Evolutionary conservation across 2,888 invertebrate species (phyloP).

Genomic region (Pristionchus arcanus): DNA sequence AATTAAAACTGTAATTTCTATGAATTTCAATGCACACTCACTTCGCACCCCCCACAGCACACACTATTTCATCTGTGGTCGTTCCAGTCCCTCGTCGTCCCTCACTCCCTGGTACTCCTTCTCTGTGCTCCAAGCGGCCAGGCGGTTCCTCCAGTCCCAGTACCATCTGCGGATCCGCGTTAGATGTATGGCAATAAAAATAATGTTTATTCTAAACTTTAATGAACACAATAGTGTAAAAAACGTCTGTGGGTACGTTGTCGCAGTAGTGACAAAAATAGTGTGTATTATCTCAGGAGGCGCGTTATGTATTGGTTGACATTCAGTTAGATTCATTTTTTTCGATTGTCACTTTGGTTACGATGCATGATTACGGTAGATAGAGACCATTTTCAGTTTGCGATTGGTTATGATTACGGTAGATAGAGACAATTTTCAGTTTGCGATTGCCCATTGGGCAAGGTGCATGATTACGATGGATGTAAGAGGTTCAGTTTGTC

Average conservation of each 20-base stretch:
- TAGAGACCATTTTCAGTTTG: background rate
- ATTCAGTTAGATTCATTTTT: too few species aligned
- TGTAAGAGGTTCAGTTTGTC: too few species aligned
- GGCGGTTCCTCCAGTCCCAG: conserved; percentile 6
- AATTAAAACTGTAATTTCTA: too few species aligned
- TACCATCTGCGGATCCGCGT: conserved; percentile 41
- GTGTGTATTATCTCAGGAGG: too few species aligned
- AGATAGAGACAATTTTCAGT: background rate
- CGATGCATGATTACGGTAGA: background rate
- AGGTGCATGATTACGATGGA: too few species aligned
- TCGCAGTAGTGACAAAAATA: too few species aligned
- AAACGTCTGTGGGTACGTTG: too few species aligned
- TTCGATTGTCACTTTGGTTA: background rate
- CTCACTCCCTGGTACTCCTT: background rate
- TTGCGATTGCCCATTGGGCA: too few species aligned
- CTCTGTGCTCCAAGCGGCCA: background rate
- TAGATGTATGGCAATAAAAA: conserved; percentile 21
- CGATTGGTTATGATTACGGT: background rate
- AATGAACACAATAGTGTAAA: too few species aligned
- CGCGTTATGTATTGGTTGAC: too few species aligned
- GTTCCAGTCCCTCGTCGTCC: background rate
- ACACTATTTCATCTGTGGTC: background rate
- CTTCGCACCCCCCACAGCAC: background rate
- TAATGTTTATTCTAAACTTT: too few species aligned
- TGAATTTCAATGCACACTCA: background rate